Base-by-base conservation (phyloP, 2,797 vertebrate genomes). In the Clamator glandarius region DNA sequence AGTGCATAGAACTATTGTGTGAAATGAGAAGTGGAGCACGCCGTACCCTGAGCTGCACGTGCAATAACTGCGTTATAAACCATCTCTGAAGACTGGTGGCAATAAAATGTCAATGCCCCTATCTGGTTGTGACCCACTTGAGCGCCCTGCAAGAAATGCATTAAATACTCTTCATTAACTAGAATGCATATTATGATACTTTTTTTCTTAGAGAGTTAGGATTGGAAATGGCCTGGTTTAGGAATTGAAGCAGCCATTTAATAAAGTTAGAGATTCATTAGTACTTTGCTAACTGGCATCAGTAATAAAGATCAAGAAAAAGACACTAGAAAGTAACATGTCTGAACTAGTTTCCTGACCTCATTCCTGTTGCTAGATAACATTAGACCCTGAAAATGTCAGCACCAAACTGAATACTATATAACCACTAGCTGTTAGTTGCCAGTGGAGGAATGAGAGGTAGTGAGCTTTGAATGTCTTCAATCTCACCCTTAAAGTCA, bases 261-360 rank as follows among this genome's bases (percentile, higher is more conserved):
- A 68, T 79, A 90, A 68, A 84, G 69, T 77, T 74, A 86, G 88
- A 94, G 72, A 26, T 93, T 97, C 90, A 95, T 96, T 96, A 97
- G 94, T 92, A 88, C 72, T 94, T 87, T 39, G 64, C 82, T 93
- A 95, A 93, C 91, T 93, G 86, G 83, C 28, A 39, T 63, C 67
- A 24, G 21, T 73, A 84, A 92, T 93, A 88, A 17, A 36, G 83
- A 94, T 94, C 29, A 87, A 59, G 95, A 87, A 90, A 48, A 88
- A 93, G 52, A 95, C 52, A 89, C 84, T 85, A 77, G 92, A 92
- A 94, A 93, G 95, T 94, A 97, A 92, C 5, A 13, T 64, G 72
- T 86, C 92, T 95, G 94, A 91, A 86, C 95, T 77, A 95, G 77
- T 96, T 97, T 97, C 89, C 92, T 96, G 93, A 96, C 94, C 97